These are phyloP conservation scores for Marmota monax DNA, from an alignment of 2,113 vertebrate genomes.

Conservation along the genomic window DNA sequence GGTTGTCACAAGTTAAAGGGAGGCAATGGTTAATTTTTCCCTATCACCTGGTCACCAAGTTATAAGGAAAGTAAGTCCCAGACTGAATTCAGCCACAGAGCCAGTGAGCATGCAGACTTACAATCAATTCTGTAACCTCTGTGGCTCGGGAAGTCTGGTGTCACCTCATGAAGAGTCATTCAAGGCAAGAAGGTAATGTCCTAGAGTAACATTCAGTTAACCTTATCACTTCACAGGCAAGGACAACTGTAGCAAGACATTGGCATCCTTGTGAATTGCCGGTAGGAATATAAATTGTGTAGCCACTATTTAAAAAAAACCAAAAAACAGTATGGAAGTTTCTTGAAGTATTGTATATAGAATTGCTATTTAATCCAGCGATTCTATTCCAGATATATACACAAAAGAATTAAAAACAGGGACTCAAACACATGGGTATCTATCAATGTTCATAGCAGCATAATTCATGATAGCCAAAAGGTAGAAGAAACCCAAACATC, in stretches of 20 bases:
- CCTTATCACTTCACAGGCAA: not conserved
- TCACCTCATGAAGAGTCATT: not conserved
- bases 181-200: not conserved
- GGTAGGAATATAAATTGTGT: not conserved
- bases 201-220: not conserved
- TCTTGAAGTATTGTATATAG: too few species aligned
- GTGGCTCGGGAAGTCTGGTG: not conserved
- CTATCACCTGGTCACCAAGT: not conserved
- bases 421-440: not conserved
- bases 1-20: not conserved
- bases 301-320: not conserved
- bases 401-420: too few species aligned
- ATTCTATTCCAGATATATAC: too few species aligned
- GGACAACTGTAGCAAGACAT: not conserved
- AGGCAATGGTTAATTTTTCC: not conserved
- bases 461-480: not conserved
- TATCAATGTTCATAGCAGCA: not conserved
- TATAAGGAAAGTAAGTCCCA: not conserved
- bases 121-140: not conserved
- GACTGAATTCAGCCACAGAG: not conserved
- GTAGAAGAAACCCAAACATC: not conserved
- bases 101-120: not conserved
- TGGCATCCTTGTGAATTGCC: not conserved
- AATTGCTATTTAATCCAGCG: too few species aligned
- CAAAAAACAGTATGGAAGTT: not conserved